Evolutionary conservation across 2,797 vertebrate genomes (phyloP).

Genomic region (Leptatherina wallacei): DNA sequence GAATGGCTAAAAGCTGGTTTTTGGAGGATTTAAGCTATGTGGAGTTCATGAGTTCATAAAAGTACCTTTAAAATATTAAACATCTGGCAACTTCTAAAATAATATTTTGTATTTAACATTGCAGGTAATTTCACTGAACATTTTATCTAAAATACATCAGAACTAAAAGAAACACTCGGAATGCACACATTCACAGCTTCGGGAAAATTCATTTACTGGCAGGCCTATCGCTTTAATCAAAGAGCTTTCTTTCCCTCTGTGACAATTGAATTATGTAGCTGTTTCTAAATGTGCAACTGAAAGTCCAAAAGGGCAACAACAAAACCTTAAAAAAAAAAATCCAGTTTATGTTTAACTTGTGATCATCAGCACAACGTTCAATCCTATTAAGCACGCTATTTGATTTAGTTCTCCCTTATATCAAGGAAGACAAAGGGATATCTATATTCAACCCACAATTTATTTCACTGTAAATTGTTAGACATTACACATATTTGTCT

Average conservation of each 20-base stretch:
- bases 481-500: background rate
- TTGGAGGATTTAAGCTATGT: no score
- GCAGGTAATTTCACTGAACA: background rate
- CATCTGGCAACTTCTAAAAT: background rate
- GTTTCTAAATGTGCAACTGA: background rate
- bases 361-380: conserved; percentile 5
- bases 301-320: background rate
- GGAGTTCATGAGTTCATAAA: no score
- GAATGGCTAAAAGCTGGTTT: no score
- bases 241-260: background rate
- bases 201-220: background rate
- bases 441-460: background rate
- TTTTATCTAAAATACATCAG: background rate
- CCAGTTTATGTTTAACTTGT: conserved; percentile 29
- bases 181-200: conserved; percentile 1
- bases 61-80: no score
- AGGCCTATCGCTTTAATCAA: background rate
- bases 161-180: background rate
- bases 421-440: background rate
- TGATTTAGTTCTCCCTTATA: background rate
- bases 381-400: background rate
- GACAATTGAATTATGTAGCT: background rate
- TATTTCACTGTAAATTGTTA: background rate
- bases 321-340: no score
- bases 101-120: conserved; percentile 6